Conservation (phyloP, 2,113 vertebrate species). For the Aphelocoma coerulescens region DNA sequence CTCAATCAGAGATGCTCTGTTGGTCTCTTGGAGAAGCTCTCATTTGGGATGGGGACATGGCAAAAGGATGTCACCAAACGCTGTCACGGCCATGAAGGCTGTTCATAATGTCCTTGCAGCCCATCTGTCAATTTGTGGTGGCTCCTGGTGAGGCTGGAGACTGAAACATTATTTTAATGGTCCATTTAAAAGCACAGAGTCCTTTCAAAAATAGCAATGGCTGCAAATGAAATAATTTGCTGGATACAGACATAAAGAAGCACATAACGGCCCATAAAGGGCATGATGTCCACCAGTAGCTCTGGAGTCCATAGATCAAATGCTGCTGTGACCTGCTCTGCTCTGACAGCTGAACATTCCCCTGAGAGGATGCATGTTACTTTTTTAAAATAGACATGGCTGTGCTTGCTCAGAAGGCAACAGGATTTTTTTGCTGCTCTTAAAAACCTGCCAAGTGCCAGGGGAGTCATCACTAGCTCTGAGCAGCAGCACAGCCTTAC, state of each 20-base stretch:
- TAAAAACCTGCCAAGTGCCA: neutral
- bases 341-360: neutral
- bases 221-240: neutral
- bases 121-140: neutral
- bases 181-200: neutral
- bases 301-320: neutral
- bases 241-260: neutral
- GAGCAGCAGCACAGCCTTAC: neutral
- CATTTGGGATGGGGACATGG: neutral
- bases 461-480: neutral
- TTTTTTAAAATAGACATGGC: neutral
- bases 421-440: neutral
- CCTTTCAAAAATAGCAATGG: neutral
- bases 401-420: neutral
- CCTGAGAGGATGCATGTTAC: neutral
- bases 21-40: neutral
- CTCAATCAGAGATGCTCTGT: fast-evolving
- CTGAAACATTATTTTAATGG: neutral
- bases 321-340: neutral
- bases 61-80: neutral
- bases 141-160: neutral
- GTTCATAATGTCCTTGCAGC: neutral
- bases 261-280: neutral
- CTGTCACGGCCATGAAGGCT: neutral
- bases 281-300: neutral